These are phyloP conservation scores for Sphenopsis melanotis DNA, from an alignment of 2,797 vertebrate species.

Conservation along the genomic window DNA sequence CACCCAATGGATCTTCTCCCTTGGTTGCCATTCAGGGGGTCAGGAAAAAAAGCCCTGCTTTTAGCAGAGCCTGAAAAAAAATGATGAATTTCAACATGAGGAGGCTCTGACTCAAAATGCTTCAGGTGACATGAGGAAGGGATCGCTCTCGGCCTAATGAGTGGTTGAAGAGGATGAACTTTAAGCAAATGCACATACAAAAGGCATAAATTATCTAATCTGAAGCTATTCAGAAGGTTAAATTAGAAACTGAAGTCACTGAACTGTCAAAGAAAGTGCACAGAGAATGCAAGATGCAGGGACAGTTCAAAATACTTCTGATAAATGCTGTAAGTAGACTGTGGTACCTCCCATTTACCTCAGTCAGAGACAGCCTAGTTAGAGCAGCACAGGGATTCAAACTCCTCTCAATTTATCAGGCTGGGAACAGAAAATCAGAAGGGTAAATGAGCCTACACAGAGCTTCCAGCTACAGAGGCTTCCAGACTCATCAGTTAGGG, in stretches of 20 bases:
- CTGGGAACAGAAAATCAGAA: neutral
- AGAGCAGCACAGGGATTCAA: neutral
- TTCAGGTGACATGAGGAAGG: neutral
- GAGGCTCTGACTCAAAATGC: neutral
- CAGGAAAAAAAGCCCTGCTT: neutral
- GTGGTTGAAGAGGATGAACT: neutral
- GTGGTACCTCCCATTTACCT: neutral
- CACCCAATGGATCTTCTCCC: neutral
- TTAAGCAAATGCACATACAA: neutral
- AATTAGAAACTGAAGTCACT: slow-evolving; percentile 10
- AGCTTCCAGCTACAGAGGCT: neutral
- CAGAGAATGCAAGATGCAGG: neutral
- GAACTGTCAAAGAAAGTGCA: neutral
- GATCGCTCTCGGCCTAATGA: neutral
- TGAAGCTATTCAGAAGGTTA: neutral
- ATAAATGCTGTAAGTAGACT: neutral
- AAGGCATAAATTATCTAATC: neutral
- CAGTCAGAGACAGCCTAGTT: neutral
- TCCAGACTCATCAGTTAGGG: slow-evolving; percentile 6
- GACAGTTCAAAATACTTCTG: neutral
- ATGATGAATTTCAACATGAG: neutral
- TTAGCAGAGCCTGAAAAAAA: neutral
- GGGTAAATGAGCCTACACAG: neutral
- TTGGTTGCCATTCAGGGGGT: fast-evolving
- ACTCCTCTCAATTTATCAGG: neutral